Evolutionary conservation across 2,888 invertebrate genomes (phyloP).

Genomic region (Masnerella sp.): DNA sequence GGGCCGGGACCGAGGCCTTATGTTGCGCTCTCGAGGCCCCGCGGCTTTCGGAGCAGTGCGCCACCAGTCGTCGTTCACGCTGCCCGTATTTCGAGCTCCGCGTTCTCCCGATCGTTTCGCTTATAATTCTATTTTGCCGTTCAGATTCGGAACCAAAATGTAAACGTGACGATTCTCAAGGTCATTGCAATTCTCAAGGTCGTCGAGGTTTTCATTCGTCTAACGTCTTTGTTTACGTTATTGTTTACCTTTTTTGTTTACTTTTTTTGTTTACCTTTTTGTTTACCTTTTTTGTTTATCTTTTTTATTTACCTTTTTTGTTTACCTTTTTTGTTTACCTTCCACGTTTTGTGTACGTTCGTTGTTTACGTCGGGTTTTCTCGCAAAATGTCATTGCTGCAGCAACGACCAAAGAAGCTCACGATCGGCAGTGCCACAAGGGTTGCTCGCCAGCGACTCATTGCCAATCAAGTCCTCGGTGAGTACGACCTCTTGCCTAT

Average conservation of each 20-base stretch:
- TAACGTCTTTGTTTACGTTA: too few relatives aligned
- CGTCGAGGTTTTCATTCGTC: too few relatives aligned
- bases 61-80: conserved; percentile 73
- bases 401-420: conserved; percentile 71
- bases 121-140: background rate
- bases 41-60: conserved; percentile 71
- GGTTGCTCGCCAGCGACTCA: conserved; percentile 72
- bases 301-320: too few relatives aligned
- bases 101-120: conserved; percentile 12
- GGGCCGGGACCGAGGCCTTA: conserved; percentile 38
- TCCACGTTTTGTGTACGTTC: too few relatives aligned
- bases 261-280: too few relatives aligned
- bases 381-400: conserved; percentile 63
- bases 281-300: too few relatives aligned
- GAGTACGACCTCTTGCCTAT: conserved; percentile 64
- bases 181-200: too few relatives aligned
- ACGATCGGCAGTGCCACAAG: conserved; percentile 74
- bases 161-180: too few relatives aligned
- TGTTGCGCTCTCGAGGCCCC: conserved; percentile 49
- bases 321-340: too few relatives aligned
- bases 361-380: too few relatives aligned
- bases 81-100: conserved; percentile 69
- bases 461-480: conserved; percentile 69
- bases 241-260: too few relatives aligned
- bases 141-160: too few relatives aligned